These are phyloP conservation scores for Eudyptes chrysolophus DNA, from an alignment of 2,113 vertebrate genomes.

Conservation along the genomic window DNA sequence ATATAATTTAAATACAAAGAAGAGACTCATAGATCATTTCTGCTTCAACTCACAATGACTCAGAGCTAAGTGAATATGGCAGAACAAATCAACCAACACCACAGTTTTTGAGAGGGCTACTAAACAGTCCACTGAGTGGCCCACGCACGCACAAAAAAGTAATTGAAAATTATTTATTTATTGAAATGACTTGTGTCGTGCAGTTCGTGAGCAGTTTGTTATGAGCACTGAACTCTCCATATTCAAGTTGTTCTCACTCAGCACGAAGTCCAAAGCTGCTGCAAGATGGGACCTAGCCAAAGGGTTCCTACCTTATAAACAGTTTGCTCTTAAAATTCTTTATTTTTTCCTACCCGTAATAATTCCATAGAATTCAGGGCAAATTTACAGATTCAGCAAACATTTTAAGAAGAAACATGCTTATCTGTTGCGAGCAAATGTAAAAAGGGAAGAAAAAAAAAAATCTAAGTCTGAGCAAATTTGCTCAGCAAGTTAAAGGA, in stretches of 20 bases:
- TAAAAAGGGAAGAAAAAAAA: neutral
- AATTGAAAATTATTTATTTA: neutral
- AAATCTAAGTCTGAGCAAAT: neutral
- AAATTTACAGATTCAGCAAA: neutral
- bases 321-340: neutral
- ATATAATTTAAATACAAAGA: neutral
- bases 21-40: neutral
- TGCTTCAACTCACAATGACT: neutral
- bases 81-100: neutral
- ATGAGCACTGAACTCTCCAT: neutral
- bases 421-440: neutral
- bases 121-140: neutral
- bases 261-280: neutral
- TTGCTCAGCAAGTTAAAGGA: neutral
- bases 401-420: neutral
- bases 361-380: neutral
- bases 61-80: neutral
- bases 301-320: neutral
- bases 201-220: neutral
- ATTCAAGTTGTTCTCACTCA: neutral
- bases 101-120: neutral
- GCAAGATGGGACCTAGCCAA: neutral
- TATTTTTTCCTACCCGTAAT: neutral
- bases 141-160: neutral
- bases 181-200: neutral